Evolutionary conservation across 2,113 vertebrate genomes (phyloP).

Genomic region (Sebastes schlegelii): DNA sequence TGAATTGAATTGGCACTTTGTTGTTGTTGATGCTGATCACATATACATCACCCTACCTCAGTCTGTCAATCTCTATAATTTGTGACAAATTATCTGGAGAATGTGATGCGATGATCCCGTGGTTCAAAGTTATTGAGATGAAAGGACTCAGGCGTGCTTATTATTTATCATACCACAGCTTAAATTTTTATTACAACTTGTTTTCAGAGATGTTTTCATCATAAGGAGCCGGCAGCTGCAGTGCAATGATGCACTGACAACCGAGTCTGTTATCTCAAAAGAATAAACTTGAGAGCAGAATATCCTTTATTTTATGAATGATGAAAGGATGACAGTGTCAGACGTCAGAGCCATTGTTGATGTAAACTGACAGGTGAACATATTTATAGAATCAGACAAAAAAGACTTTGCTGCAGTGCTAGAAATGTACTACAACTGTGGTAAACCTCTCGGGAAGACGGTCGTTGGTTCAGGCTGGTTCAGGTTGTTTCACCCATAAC

Average conservation of each 20-base stretch:
- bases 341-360: background rate
- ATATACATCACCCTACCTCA: background rate
- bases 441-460: constrained; percentile 1
- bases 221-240: background rate
- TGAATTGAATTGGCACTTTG: constrained; percentile 30
- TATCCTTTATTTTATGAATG: constrained; percentile 15
- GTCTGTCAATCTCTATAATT: background rate
- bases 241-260: background rate
- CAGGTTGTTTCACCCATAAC: constrained; percentile 10
- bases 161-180: constrained; percentile 32
- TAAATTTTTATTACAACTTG: constrained; percentile 29
- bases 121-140: constrained; percentile 14
- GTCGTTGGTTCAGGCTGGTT: constrained; percentile 2
- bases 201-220: constrained; percentile 15
- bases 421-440: background rate
- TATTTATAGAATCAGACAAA: constrained; percentile 50
- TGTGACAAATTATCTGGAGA: constrained; percentile 16
- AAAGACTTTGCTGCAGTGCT: constrained; percentile 13
- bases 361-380: constrained; percentile 7
- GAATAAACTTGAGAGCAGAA: background rate
- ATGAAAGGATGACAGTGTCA: constrained; percentile 37
- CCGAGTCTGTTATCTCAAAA: constrained; percentile 11
- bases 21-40: constrained; percentile 1
- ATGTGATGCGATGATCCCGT: background rate
- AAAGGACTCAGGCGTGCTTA: constrained; percentile 29